Percentiles rank a stretch among this genome's conserved stretches.
These are phyloP conservation scores for Drosophila mimica DNA, from an alignment of 2,888 invertebrate genomes.

Conservation along the genomic window DNA sequence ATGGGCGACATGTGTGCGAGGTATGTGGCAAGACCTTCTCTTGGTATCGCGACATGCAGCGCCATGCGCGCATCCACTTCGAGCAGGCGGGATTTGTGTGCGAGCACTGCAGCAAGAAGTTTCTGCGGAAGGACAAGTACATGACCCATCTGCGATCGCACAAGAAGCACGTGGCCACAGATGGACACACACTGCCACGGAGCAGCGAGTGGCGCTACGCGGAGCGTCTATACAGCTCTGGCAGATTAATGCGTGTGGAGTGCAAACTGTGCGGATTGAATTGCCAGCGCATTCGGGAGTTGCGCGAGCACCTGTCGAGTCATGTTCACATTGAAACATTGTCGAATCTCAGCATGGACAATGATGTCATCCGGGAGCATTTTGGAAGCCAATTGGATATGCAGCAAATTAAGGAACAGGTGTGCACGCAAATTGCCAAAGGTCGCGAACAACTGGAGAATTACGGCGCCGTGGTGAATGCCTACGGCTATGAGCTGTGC, in stretches of 20 bases:
- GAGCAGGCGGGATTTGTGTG: conserved; percentile 68
- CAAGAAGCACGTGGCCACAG: conserved; percentile 44
- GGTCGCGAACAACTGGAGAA: conserved; percentile 61
- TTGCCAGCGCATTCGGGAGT: conserved; percentile 65
- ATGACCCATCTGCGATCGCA: conserved; percentile 71
- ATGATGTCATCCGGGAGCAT: conserved; percentile 64
- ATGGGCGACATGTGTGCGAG: conserved; percentile 74
- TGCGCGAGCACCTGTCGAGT: conserved; percentile 73
- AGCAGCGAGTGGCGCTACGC: conserved; percentile 76
- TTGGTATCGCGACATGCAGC: conserved; percentile 81
- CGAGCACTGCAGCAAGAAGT: conserved; percentile 70
- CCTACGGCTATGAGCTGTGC: conserved; percentile 81
- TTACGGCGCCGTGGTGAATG: conserved; percentile 79
- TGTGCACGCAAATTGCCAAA: conserved; percentile 65
- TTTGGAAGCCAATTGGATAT: conserved; percentile 52
- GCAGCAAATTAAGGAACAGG: conserved; percentile 56
- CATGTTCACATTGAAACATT: conserved; percentile 62
- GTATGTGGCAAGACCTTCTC: conserved; percentile 82
- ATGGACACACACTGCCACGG: conserved; percentile 22
- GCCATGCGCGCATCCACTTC: conserved; percentile 78
- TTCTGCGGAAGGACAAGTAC: conserved; percentile 79
- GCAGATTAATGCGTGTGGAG: conserved; percentile 68
- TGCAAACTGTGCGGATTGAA: conserved; percentile 82
- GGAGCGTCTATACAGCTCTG: conserved; percentile 74
- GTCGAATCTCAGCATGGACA: conserved; percentile 42